phyloP scores from a whole-genome alignment of 2,888 invertebrate species.

The Plebejus argus region DNA sequence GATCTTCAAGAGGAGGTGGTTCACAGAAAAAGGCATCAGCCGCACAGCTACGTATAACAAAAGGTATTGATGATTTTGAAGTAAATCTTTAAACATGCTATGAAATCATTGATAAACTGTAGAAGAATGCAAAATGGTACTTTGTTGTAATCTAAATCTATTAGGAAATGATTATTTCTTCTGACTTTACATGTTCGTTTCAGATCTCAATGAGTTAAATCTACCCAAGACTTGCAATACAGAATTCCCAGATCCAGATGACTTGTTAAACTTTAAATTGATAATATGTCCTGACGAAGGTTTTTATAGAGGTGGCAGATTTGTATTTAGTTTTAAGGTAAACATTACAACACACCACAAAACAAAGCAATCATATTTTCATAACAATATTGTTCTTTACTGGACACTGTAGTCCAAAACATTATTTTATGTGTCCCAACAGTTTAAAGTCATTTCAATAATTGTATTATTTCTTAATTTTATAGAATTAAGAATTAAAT shows the following conservation, averaged over 20 bases:
- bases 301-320: conserved; percentile 96
- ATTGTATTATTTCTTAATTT: not conserved
- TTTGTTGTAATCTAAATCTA: not conserved
- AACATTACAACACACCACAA: conserved; percentile 38
- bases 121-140: not conserved
- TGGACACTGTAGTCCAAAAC: too few species aligned
- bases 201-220: conserved; percentile 98
- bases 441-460: not conserved
- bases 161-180: not conserved
- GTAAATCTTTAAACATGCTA: conserved; percentile 25
- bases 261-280: conserved; percentile 96
- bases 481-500: not conserved
- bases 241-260: conserved; percentile 98
- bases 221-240: conserved; percentile 97
- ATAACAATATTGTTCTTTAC: not conserved
- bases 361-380: not conserved
- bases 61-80: conserved; percentile 83
- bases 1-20: conserved; percentile 80
- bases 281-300: conserved; percentile 98
- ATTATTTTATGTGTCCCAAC: too few species aligned
- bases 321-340: conserved; percentile 96
- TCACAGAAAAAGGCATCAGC: conserved; percentile 97
- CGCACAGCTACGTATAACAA: conserved; percentile 97
- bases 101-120: not conserved
- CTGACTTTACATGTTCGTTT: conserved; percentile 51